phyloP scores from a whole-genome alignment of 1,140 invertebrate genomes.

The Lordiphosa stackelbergi region DNA sequence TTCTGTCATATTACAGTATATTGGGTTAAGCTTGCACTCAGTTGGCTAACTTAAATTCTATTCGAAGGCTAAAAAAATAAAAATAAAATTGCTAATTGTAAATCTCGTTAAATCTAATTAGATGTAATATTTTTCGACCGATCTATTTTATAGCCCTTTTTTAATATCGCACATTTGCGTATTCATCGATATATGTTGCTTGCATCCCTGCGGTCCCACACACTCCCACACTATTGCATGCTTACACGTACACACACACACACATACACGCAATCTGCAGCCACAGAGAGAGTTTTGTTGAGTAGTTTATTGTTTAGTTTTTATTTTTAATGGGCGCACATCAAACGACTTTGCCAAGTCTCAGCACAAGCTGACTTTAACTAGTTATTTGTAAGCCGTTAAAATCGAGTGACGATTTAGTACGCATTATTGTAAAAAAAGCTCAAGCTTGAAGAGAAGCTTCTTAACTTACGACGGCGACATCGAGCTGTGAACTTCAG shows the following conservation, averaged over 20 bases:
- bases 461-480: conserved; percentile 10
- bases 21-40: no score
- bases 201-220: conserved; percentile 14
- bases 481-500: conserved; percentile 39
- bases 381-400: conserved; percentile 11
- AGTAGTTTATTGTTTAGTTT: conserved; percentile 44
- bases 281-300: conserved; percentile 38
- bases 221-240: background rate
- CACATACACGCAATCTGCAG: conserved; percentile 15
- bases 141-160: no score
- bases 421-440: conserved; percentile 20
- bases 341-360: conserved; percentile 10
- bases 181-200: conserved; percentile 10
- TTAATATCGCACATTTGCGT: no score
- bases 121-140: no score
- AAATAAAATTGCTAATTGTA: no score
- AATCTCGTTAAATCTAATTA: no score
- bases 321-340: conserved; percentile 30
- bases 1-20: no score
- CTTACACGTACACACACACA: conserved; percentile 2
- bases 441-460: conserved; percentile 23
- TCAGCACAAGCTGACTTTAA: conserved; percentile 7
- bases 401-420: conserved; percentile 35
- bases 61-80: no score
- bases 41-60: no score